phyloP scores from a whole-genome alignment of 2,113 vertebrate species.

The Cochlearius cochlearius region DNA sequence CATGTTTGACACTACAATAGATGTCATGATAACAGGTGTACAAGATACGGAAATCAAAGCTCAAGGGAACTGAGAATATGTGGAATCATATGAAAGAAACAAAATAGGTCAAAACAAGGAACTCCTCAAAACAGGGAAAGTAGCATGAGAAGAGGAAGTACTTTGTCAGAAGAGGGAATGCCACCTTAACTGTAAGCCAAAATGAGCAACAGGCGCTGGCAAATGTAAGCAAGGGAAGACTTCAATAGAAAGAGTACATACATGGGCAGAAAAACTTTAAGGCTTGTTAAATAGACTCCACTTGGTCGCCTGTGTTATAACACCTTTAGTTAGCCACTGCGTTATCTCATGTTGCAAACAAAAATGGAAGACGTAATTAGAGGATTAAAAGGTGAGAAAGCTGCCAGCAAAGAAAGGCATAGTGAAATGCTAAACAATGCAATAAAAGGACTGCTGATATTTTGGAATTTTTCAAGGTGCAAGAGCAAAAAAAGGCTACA shows the following conservation, averaged over 20 bases:
- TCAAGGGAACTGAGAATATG: neutral
- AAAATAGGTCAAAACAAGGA: neutral
- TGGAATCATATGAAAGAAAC: neutral
- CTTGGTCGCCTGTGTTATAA: neutral
- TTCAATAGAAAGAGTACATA: neutral
- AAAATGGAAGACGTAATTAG: neutral
- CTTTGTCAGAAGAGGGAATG: neutral
- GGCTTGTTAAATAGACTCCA: neutral
- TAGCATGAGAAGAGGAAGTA: neutral
- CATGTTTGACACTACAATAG: neutral
- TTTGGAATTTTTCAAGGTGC: neutral
- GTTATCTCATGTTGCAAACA: neutral
- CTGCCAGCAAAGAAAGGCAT: neutral
- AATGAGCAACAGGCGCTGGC: neutral
- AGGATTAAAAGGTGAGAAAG: neutral
- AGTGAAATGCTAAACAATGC: neutral
- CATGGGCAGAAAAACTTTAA: neutral
- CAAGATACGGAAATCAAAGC: neutral
- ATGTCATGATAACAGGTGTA: neutral
- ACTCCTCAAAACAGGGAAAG: neutral
- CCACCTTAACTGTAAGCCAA: neutral
- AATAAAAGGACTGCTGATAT: neutral
- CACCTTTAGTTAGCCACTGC: neutral
- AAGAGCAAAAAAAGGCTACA: neutral
- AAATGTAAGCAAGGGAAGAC: neutral